A percentile compares a stretch with the other conserved stretches of the same genome.
Evolutionary conservation across 2,888 invertebrate species (phyloP).

Genomic region (Hipparchia semele): DNA sequence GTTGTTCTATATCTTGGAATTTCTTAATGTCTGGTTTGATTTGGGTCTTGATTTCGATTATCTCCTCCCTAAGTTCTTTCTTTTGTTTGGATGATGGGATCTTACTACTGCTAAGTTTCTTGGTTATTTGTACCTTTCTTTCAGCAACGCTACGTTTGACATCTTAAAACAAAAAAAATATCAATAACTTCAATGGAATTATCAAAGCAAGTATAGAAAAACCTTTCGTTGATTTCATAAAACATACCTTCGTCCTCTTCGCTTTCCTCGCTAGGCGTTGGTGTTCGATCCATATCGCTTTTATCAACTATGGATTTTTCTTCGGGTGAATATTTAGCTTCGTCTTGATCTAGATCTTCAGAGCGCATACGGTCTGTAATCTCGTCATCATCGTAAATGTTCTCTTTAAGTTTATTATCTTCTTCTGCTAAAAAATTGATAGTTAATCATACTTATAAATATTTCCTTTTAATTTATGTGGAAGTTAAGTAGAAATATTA

Average conservation of each 20-base stretch:
- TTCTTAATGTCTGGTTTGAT: conserved; percentile 82
- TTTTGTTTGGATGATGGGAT: conserved; percentile 89
- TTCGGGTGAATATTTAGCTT: conserved; percentile 91
- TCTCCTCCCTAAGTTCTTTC: conserved; percentile 88
- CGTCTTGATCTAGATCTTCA: conserved; percentile 81
- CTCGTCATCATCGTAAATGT: conserved; percentile 65
- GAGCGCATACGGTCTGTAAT: conserved; percentile 66
- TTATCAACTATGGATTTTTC: conserved; percentile 88
- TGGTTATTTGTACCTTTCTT: conserved; percentile 88
- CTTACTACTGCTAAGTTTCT: conserved; percentile 87
- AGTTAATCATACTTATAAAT: background rate
- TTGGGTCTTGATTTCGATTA: conserved; percentile 87
- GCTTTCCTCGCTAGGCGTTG: conserved; percentile 79
- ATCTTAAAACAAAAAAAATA: conserved; percentile 50
- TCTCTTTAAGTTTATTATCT: conserved; percentile 78
- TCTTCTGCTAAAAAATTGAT: conserved; percentile 64
- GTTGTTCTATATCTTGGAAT: conserved; percentile 78
- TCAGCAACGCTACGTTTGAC: conserved; percentile 89
- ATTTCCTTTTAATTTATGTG: too few species aligned
- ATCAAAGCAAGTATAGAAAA: background rate
- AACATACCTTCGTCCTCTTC: conserved; percentile 78
- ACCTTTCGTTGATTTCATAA: background rate
- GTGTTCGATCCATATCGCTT: conserved; percentile 82
- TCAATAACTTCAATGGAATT: background rate
- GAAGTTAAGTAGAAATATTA: background rate